Percentiles rank a stretch among this genome's conserved stretches.
These are phyloP conservation scores for Acleris emargana DNA, from an alignment of 2,888 invertebrate genomes.

Conservation along the genomic window DNA sequence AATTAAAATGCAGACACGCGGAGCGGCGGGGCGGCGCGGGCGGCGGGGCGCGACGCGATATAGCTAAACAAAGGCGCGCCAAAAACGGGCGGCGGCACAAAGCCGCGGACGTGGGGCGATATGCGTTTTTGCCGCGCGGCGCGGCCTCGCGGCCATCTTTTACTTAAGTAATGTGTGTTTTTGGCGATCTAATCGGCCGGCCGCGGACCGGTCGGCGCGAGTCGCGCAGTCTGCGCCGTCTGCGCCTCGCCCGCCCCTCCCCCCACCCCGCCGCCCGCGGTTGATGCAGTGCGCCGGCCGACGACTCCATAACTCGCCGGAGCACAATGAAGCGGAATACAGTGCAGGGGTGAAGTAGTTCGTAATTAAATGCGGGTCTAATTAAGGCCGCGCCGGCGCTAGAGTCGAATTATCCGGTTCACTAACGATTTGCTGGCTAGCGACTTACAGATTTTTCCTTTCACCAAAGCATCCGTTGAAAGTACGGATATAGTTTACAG, in stretches of 20 bases:
- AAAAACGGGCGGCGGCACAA: constrained; percentile 43
- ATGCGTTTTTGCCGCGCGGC: constrained; percentile 63
- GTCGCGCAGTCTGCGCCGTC: constrained; percentile 3
- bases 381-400: constrained; percentile 54
- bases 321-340: constrained; percentile 20
- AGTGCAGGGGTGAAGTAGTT: constrained; percentile 40
- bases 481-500: too few species aligned
- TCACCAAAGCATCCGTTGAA: background rate
- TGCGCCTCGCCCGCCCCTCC: background rate
- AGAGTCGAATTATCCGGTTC: constrained; percentile 23
- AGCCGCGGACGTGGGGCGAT: constrained; percentile 51
- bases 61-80: constrained; percentile 27
- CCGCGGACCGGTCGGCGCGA: constrained; percentile 18
- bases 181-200: constrained; percentile 54
- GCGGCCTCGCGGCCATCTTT: constrained; percentile 65
- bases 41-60: constrained; percentile 8
- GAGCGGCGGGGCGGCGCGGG: constrained; percentile 21
- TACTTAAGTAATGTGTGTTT: constrained; percentile 62
- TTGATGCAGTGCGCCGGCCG: background rate
- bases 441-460: background rate
- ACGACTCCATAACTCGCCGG: background rate
- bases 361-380: constrained; percentile 64
- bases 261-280: background rate
- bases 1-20: constrained; percentile 32
- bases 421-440: background rate